Base-by-base conservation (phyloP, 2,113 vertebrate genomes). In the Poicephalus gulielmi region DNA sequence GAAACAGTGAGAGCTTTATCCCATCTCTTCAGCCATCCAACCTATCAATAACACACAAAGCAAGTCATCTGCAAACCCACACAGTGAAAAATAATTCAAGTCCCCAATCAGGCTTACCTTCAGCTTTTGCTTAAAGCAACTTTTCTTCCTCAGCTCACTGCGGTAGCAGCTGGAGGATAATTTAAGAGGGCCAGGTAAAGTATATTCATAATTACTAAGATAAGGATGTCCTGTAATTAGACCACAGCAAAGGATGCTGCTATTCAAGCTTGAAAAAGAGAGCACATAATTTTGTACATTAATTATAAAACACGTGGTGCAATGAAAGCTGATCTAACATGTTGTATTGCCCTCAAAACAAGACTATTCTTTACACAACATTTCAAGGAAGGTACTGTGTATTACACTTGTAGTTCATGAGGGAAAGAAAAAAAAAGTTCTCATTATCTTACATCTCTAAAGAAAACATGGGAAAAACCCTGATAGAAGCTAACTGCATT, bases 391-490 rank as follows among this genome's bases (percentile, higher is more conserved):
- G 64, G 41, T 27, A 59, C 37, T 43, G 5, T 57, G 31, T 47
- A 75, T 33, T 8, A 43, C 66, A 73, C 17, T 8, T 93, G 39
- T 28, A 68, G 28, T 66, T 68, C 0, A 64, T 23, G 18, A 49
- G 2, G 63, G 23, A 4, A 19, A 27, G 62, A 47, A 79, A 86
- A 46, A 39, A 27, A 10, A 18, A 44, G 7, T 49, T 50, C 25
- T 90, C 47, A 41, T 84, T 88, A 91, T 90, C 85, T 92, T 55
- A 33, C n/a, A 93, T 76, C 92, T 93, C 73, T 83, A 64, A 86
- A 83, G 74, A 90, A 90, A 74, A 75, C 64, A 82, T 39, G 71
- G 92, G 87, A 73, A 96, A 96, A 81, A 13, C 59, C 70, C 92
- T 5, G 13, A 88, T 33, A 83, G 4, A 81, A 93, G 75, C 22